These are phyloP conservation scores for Mus caroli DNA, from an alignment of 2,797 vertebrate species.

Conservation along the genomic window DNA sequence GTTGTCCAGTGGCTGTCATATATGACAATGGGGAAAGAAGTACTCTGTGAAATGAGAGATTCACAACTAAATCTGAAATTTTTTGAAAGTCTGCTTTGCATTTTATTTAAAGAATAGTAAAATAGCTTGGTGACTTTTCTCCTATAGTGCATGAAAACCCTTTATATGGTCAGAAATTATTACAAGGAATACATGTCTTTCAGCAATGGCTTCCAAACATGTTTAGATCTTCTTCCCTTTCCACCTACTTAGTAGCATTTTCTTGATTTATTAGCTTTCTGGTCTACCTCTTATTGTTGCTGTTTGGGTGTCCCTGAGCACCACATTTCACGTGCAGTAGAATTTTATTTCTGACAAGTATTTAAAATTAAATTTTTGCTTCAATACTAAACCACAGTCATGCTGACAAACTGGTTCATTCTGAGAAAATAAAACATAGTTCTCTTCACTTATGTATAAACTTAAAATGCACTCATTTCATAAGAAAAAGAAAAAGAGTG, in stretches of 20 bases:
- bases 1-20: not conserved
- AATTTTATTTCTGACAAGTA: conserved; percentile 50
- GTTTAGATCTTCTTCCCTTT: not conserved
- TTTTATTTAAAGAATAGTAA: conserved; percentile 34
- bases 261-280: not conserved
- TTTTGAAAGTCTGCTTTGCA: not conserved
- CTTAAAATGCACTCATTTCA: conserved; percentile 29
- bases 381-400: conserved; percentile 9
- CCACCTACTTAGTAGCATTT: not conserved
- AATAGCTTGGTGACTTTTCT: not conserved
- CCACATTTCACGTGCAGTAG: not conserved
- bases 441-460: conserved; percentile 26
- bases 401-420: conserved; percentile 22
- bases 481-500: not conserved
- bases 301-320: no score
- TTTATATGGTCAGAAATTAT: not conserved
- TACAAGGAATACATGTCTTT: not conserved
- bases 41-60: not conserved
- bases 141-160: not conserved
- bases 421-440: not conserved
- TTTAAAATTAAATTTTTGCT: conserved; percentile 53
- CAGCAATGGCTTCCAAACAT: not conserved
- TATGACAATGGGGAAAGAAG: not conserved
- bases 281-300: not conserved
- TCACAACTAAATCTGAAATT: not conserved